phyloP scores from a whole-genome alignment of 2,888 invertebrate genomes.

The Iphiclides podalirius region DNA sequence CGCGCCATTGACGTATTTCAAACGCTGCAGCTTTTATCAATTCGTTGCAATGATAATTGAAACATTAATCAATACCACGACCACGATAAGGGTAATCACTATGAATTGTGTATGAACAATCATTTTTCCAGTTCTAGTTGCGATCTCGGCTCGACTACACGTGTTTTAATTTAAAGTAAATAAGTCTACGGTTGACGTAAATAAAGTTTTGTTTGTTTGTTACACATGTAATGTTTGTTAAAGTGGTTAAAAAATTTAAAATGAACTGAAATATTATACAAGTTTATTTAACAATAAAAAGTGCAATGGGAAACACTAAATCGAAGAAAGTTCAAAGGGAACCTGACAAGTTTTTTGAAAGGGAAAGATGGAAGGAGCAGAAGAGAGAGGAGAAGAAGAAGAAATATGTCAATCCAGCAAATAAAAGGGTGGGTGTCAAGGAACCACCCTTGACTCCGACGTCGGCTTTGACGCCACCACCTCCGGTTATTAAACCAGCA shows the following conservation, averaged over 20 bases:
- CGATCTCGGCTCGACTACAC: constrained; percentile 35
- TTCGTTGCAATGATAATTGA: constrained; percentile 35
- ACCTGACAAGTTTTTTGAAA: constrained; percentile 65
- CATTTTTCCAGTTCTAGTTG: constrained; percentile 48
- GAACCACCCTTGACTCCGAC: constrained; percentile 43
- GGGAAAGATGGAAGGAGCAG: constrained; percentile 61
- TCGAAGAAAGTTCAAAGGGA: constrained; percentile 62
- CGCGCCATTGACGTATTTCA: constrained; percentile 24
- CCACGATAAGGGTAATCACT: constrained; percentile 53
- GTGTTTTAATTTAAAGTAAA: neutral
- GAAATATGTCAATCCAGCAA: constrained; percentile 43
- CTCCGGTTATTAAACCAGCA: constrained; percentile 34
- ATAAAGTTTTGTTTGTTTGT: neutral
- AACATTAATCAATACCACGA: constrained; percentile 51
- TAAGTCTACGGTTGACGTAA: neutral
- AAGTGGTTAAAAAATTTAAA: constrained; percentile 14
- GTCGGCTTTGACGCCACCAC: constrained; percentile 36
- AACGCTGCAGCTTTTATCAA: constrained; percentile 43
- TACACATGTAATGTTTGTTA: neutral
- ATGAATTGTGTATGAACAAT: constrained; percentile 42
- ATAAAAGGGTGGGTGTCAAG: constrained; percentile 48
- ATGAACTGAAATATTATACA: constrained; percentile 21
- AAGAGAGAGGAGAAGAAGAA: constrained; percentile 54
- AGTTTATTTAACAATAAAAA: constrained; percentile 13
- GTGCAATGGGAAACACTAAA: constrained; percentile 65